phyloP scores from a whole-genome alignment of 2,888 invertebrate species.

The Polymixis lichenea region DNA sequence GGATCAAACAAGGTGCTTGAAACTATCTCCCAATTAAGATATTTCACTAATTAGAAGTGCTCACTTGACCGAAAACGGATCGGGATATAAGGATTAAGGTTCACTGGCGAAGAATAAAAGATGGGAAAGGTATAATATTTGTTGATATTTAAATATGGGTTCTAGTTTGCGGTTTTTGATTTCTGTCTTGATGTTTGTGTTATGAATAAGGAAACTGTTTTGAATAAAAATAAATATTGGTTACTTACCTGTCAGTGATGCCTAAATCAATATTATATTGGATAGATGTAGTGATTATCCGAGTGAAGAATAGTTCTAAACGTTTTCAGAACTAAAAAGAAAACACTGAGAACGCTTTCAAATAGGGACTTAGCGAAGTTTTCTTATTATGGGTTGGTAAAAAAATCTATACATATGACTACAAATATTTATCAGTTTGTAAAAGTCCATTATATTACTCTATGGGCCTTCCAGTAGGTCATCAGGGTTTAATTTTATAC shows the following conservation, averaged over 20 bases:
- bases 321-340: background rate
- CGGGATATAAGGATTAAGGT: conserved; percentile 57
- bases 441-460: background rate
- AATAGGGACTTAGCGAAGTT: background rate
- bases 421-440: background rate
- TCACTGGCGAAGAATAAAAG: conserved; percentile 28
- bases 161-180: conserved; percentile 2
- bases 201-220: background rate
- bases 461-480: background rate
- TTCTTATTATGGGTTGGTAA: background rate
- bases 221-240: too few relatives aligned
- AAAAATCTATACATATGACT: background rate
- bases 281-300: background rate
- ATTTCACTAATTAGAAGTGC: conserved; percentile 78
- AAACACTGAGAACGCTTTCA: background rate
- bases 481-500: background rate
- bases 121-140: background rate
- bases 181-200: background rate
- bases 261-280: background rate
- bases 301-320: background rate
- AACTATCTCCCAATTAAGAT: conserved; percentile 79
- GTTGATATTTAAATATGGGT: conserved; percentile 5
- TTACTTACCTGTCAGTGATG: too few relatives aligned
- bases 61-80: conserved; percentile 76
- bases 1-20: conserved; percentile 55